phyloP scores from a whole-genome alignment of 1,140 invertebrate species.

The Drosophila gunungcola region DNA sequence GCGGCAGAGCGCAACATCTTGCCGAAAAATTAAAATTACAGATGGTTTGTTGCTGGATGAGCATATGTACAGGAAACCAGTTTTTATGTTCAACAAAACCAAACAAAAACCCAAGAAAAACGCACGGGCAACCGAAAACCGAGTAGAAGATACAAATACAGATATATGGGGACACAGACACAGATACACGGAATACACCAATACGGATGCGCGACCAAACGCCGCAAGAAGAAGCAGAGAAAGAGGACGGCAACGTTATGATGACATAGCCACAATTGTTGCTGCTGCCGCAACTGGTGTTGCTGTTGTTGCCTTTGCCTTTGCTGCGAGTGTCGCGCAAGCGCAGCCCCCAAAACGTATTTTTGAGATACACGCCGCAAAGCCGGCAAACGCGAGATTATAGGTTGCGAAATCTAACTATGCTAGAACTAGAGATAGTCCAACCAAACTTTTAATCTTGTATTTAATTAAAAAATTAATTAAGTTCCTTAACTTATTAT shows the following conservation, averaged over 20 bases:
- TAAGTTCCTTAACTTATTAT: too few relatives aligned
- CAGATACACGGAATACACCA: slow-evolving; percentile 50
- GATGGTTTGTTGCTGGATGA: slow-evolving; percentile 79
- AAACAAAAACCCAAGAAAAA: slow-evolving; percentile 76
- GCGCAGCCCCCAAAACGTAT: slow-evolving; percentile 47
- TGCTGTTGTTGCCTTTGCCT: slow-evolving; percentile 3
- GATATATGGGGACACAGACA: slow-evolving; percentile 22
- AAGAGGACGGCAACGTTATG: slow-evolving; percentile 50
- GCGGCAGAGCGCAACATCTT: slow-evolving; percentile 43
- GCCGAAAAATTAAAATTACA: slow-evolving; percentile 80
- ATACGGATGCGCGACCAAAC: slow-evolving; percentile 7
- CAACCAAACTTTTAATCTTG: too few relatives aligned
- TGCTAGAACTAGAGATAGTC: too few relatives aligned
- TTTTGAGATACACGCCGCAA: slow-evolving; percentile 42
- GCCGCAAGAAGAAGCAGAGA: slow-evolving; percentile 17
- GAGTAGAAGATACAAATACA: slow-evolving; percentile 46
- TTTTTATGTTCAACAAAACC: slow-evolving; percentile 82
- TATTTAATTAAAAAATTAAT: too few relatives aligned
- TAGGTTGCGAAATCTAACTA: background rate
- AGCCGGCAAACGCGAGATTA: background rate
- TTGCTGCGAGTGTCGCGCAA: slow-evolving; percentile 44
- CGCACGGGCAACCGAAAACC: slow-evolving; percentile 61
- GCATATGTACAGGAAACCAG: slow-evolving; percentile 83
- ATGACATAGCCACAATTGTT: slow-evolving; percentile 68
- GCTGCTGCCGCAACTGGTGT: slow-evolving; percentile 25